Evolutionary conservation across 2,797 vertebrate genomes (phyloP).

Genomic region (Myotis planiceps): DNA sequence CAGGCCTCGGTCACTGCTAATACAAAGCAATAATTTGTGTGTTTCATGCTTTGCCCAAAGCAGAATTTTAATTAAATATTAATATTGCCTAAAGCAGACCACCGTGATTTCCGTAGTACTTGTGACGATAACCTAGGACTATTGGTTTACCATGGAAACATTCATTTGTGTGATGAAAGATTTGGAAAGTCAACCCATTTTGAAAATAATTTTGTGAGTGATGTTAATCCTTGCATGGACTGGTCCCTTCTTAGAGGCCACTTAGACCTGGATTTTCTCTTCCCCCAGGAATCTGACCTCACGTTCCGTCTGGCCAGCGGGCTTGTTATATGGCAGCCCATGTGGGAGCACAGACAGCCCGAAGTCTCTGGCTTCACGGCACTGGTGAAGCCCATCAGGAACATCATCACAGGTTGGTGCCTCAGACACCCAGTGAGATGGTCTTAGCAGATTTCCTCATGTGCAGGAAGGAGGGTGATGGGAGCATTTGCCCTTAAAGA

Average conservation of each 20-base stretch:
- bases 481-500: background rate
- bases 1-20: background rate
- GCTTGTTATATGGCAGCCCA: conserved; percentile 98
- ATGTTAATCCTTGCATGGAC: background rate
- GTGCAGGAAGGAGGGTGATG: background rate
- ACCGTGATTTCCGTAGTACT: background rate
- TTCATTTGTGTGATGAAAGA: background rate
- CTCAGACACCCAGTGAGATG: background rate
- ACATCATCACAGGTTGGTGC: conserved; percentile 94
- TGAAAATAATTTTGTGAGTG: background rate
- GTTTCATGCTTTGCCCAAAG: conserved; percentile 26
- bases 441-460: background rate
- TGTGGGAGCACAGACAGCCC: conserved; percentile 99
- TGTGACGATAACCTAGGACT: background rate
- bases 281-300: conserved; percentile 96
- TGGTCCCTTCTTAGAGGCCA: background rate
- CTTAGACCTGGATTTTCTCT: background rate
- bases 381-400: conserved; percentile 95
- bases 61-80: conserved; percentile 15
- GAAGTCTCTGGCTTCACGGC: conserved; percentile 96
- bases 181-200: background rate
- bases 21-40: conserved; percentile 34
- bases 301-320: conserved; percentile 98
- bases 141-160: background rate
- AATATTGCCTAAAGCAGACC: conserved; percentile 24